phyloP scores from a whole-genome alignment of 2,113 vertebrate species.

The Psammodynastes pulverulentus region DNA sequence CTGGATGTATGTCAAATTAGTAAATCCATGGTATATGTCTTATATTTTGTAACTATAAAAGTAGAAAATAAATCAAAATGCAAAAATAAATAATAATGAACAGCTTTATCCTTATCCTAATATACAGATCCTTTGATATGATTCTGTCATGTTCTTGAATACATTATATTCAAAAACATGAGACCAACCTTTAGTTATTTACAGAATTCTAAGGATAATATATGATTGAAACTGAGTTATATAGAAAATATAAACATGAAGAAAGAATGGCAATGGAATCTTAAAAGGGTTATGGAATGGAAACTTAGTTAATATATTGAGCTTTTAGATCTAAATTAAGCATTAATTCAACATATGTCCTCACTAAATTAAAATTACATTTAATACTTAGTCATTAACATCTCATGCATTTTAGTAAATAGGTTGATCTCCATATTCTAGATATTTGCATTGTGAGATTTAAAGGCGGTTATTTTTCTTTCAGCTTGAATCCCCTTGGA shows the following conservation, averaged over 20 bases:
- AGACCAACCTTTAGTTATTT: not conserved
- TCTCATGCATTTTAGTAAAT: not conserved
- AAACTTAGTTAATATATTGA: not conserved
- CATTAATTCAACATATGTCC: not conserved
- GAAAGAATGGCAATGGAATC: not conserved
- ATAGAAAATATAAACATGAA: not conserved
- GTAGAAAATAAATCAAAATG: not conserved
- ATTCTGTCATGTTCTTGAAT: not conserved
- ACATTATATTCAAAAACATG: not conserved
- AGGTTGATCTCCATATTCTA: not conserved
- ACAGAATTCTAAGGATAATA: not conserved
- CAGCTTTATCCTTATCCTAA: not conserved
- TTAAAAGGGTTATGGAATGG: not conserved
- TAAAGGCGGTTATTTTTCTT: conserved; percentile 43
- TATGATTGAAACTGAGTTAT: not conserved
- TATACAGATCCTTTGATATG: not conserved
- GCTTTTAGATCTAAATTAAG: not conserved
- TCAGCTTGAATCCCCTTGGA: conserved; percentile 81
- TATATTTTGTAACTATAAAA: not conserved
- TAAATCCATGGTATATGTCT: not conserved
- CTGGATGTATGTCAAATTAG: not conserved
- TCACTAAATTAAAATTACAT: not conserved
- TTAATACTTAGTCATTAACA: not conserved
- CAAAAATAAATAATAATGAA: not conserved
- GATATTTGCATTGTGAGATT: not conserved